Evolutionary conservation across 2,888 invertebrate species (phyloP).

Genomic region (Thymelicus acteon): DNA sequence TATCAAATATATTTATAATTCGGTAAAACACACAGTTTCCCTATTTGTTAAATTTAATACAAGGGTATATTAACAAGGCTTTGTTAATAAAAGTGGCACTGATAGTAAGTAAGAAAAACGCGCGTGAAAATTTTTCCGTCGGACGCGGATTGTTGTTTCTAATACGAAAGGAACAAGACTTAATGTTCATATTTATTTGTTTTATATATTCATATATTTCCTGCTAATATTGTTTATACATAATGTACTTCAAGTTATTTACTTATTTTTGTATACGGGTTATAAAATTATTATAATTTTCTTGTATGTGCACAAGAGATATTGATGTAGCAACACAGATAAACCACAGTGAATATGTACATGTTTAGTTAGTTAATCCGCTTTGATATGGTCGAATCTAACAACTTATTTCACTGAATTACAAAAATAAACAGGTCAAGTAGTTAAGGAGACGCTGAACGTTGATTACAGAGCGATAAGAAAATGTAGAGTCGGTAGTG

Average conservation of each 20-base stretch:
- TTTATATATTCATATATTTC: too few species aligned
- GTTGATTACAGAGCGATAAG: slow-evolving; percentile 8
- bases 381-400: not conserved
- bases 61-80: too few species aligned
- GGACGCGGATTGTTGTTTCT: not conserved
- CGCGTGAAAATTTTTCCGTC: not conserved
- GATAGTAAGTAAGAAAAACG: not conserved
- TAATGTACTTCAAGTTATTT: too few species aligned
- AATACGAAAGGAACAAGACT: slow-evolving; percentile 5
- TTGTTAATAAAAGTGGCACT: not conserved
- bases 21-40: too few species aligned
- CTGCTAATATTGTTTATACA: too few species aligned
- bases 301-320: not conserved
- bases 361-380: not conserved
- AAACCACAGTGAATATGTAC: not conserved
- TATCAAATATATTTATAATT: too few species aligned
- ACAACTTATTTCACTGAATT: not conserved
- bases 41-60: too few species aligned
- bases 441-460: not conserved
- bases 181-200: too few species aligned
- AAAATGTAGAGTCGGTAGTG: slow-evolving; percentile 29
- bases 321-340: not conserved
- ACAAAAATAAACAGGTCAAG: not conserved
- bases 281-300: not conserved
- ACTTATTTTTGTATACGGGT: not conserved